Base-by-base conservation (phyloP, 2,888 invertebrate genomes). In the Thymelicus sylvestris region DNA sequence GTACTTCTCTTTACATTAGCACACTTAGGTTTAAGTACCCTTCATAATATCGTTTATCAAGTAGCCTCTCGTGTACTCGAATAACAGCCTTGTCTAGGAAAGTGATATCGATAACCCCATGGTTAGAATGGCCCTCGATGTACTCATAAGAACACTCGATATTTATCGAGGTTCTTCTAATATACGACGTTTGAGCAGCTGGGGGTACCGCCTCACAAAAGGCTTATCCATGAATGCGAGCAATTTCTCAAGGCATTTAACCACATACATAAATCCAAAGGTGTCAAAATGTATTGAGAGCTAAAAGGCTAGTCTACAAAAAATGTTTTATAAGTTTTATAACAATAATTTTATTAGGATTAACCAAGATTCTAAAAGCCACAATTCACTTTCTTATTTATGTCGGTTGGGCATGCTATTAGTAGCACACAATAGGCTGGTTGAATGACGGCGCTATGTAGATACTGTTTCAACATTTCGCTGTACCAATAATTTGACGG, bases 161-260 rank as follows among this genome's bases (percentile, higher is more conserved):
- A 61, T 61, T 60, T 61, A 61, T 61, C 41, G 61, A 44, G 41
- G 61, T 15, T 61, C 60, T 60, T 60, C 15, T 39, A 61, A 61
- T 44, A 61, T 61, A 61, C 19, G 61, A 61, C 39, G 15, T 61
- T 61, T 41, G 31, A 66, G 50, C 50, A 66, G 65, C 44, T 44
- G 65, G 39, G 55, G 65, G 44, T 44, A 66, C 6, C 15, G 50
- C 39, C 39, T 7, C 44, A 66, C 66, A 66, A 66, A 57, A 57
- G 66, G 41, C 19, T 66, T 66, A 66, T 66, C 55, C 31, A 31
- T 57, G 24, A 39, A 39, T 39, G 3, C n/a, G n/a, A 59, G 39
- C 39, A 6, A 39, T 59, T 13, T 59, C 39, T 59, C 39, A 24
- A 65, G 41, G 13, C 41, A 52, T 64, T 64, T 52, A 52, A 38